phyloP scores from a whole-genome alignment of 2,797 vertebrate species.

The Cuniculus paca region DNA sequence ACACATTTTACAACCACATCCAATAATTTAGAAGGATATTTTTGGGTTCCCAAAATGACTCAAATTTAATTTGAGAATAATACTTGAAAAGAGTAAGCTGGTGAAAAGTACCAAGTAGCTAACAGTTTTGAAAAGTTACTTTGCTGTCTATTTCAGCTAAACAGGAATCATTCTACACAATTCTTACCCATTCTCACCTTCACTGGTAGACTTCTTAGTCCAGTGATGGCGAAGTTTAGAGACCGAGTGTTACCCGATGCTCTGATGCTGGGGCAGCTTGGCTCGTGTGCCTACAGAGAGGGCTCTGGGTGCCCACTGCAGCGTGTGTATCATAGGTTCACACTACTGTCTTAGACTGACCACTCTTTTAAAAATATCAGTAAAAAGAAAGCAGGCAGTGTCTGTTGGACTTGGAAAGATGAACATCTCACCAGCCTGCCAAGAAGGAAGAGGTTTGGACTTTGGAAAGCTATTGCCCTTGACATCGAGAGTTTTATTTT shows the following conservation, averaged over 20 bases:
- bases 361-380: not conserved
- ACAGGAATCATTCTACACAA: not conserved
- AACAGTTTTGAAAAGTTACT: not conserved
- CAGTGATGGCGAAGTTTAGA: not conserved
- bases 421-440: not conserved
- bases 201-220: too few species aligned
- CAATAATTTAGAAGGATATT: slow-evolving; percentile 8
- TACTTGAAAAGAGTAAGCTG: slow-evolving; percentile 23
- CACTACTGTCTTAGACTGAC: not conserved
- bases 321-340: not conserved
- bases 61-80: slow-evolving; percentile 43
- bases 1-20: not conserved
- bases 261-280: not conserved
- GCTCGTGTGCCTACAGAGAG: not conserved
- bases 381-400: not conserved
- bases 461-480: not conserved
- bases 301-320: not conserved
- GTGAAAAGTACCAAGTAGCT: not conserved
- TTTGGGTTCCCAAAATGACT: slow-evolving; percentile 32
- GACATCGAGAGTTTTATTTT: not conserved
- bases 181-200: not conserved
- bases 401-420: not conserved
- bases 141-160: not conserved
- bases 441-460: not conserved
- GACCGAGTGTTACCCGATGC: not conserved